phyloP scores from a whole-genome alignment of 2,888 invertebrate genomes.

The Digitonthophagus gazella region DNA sequence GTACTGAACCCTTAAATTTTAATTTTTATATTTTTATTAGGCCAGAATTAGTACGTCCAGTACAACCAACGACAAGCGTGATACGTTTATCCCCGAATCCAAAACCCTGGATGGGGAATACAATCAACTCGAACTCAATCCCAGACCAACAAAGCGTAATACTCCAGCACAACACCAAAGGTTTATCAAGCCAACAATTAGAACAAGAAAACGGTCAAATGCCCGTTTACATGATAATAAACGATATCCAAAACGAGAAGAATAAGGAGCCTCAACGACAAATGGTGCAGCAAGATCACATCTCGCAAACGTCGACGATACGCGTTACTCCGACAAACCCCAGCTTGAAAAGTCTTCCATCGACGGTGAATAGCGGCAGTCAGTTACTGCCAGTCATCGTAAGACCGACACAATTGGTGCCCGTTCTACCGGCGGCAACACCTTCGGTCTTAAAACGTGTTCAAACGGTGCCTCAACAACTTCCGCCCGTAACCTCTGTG shows the following conservation, averaged over 20 bases:
- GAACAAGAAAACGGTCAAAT: slow-evolving; percentile 33
- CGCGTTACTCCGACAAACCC: slow-evolving; percentile 38
- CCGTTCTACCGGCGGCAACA: slow-evolving; percentile 61
- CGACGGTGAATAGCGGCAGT: slow-evolving; percentile 39
- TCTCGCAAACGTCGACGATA: slow-evolving; percentile 41
- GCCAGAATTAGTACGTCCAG: slow-evolving; percentile 70
- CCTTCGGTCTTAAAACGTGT: slow-evolving; percentile 47
- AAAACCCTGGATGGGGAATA: slow-evolving; percentile 44
- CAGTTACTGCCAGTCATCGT: slow-evolving; percentile 68
- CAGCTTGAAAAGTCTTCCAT: slow-evolving; percentile 38
- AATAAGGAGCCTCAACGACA: slow-evolving; percentile 26
- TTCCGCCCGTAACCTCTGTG: slow-evolving; percentile 34
- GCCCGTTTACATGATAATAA: slow-evolving; percentile 61
- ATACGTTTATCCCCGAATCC: slow-evolving; percentile 80
- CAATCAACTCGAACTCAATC: slow-evolving; percentile 24
- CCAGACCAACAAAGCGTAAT: slow-evolving; percentile 53
- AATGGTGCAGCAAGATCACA: slow-evolving; percentile 45
- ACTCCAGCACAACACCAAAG: slow-evolving; percentile 46
- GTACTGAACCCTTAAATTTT: not conserved
- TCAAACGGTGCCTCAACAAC: slow-evolving; percentile 35
- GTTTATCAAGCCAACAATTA: slow-evolving; percentile 37
- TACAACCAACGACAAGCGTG: slow-evolving; percentile 70
- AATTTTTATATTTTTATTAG: slow-evolving; percentile 46
- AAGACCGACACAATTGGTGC: slow-evolving; percentile 71
- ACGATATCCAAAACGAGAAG: slow-evolving; percentile 54